A percentile compares a stretch with the other conserved stretches of the same genome.
Evolutionary conservation across 2,888 invertebrate genomes (phyloP).

Genomic region (Unio pictorum): DNA sequence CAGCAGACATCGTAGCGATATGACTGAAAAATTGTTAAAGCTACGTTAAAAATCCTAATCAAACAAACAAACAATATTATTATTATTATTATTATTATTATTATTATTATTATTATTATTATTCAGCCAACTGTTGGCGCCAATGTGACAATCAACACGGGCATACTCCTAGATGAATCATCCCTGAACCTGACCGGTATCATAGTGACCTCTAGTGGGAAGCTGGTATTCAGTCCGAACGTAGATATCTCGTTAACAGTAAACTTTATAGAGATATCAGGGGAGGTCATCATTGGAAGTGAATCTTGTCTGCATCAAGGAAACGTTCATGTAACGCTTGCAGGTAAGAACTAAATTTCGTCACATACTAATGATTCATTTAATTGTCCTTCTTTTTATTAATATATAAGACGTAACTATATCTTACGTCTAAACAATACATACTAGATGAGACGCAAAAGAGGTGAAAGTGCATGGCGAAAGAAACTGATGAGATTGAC

Average conservation of each 20-base stretch:
- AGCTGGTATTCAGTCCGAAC: slow-evolving; percentile 28
- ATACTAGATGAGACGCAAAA: too few species aligned
- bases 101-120: background rate
- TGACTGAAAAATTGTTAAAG: too few species aligned
- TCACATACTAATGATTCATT: background rate
- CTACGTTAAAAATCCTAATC: too few species aligned
- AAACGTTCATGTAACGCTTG: background rate
- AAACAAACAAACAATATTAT: too few species aligned
- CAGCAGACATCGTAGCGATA: too few species aligned
- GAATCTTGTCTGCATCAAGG: background rate
- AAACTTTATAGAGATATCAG: slow-evolving; percentile 1
- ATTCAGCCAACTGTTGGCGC: slow-evolving; percentile 2
- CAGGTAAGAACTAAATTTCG: background rate
- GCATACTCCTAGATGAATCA: slow-evolving; percentile 15
- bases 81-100: background rate
- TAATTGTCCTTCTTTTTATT: background rate
- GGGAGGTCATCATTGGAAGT: slow-evolving; percentile 2
- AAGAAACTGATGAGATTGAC: too few species aligned
- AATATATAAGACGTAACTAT: background rate
- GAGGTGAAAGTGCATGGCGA: too few species aligned
- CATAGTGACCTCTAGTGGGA: slow-evolving; percentile 14
- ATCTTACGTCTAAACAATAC: too few species aligned
- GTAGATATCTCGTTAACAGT: slow-evolving; percentile 12
- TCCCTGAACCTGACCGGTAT: slow-evolving; percentile 15
- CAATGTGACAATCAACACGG: slow-evolving; percentile 2